Conservation (phyloP, 2,888 invertebrate species). For the Timema cristinae region DNA sequence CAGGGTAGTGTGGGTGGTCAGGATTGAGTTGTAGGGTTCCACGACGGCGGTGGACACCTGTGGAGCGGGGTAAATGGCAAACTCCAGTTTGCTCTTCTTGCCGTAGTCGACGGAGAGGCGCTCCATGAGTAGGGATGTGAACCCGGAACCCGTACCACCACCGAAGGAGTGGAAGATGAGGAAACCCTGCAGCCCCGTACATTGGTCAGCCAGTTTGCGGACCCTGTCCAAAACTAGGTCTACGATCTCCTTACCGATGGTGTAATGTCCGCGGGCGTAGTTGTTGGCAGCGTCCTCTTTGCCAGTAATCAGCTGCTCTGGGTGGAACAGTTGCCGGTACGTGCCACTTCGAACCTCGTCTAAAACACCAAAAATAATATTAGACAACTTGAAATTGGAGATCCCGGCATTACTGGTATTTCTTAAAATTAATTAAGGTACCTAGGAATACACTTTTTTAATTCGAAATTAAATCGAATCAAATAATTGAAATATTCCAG, state of each 20-base stretch:
- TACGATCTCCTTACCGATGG: constrained; percentile 58
- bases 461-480: too few species aligned
- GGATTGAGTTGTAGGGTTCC: constrained; percentile 57
- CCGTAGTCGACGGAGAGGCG: constrained; percentile 62
- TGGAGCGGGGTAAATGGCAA: constrained; percentile 64
- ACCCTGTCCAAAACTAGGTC: constrained; percentile 54
- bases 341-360: constrained; percentile 91
- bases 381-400: background rate
- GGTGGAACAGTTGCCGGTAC: constrained; percentile 54
- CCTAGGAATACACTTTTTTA: too few species aligned
- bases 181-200: constrained; percentile 56
- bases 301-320: constrained; percentile 90
- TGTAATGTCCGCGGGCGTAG: constrained; percentile 91
- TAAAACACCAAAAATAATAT: constrained; percentile 42
- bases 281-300: constrained; percentile 98
- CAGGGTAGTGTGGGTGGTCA: constrained; percentile 57
- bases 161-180: constrained; percentile 62
- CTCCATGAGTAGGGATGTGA: constrained; percentile 63
- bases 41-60: constrained; percentile 47
- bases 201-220: constrained; percentile 54
- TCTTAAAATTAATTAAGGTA: too few species aligned
- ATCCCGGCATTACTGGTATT: too few species aligned
- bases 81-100: constrained; percentile 61
- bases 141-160: constrained; percentile 60
- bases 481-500: too few species aligned